Evolutionary conservation across 2,888 invertebrate genomes (phyloP), one percentile per base, ranked within the genome.

Genomic region (Silvanus unidentatus): DNA sequence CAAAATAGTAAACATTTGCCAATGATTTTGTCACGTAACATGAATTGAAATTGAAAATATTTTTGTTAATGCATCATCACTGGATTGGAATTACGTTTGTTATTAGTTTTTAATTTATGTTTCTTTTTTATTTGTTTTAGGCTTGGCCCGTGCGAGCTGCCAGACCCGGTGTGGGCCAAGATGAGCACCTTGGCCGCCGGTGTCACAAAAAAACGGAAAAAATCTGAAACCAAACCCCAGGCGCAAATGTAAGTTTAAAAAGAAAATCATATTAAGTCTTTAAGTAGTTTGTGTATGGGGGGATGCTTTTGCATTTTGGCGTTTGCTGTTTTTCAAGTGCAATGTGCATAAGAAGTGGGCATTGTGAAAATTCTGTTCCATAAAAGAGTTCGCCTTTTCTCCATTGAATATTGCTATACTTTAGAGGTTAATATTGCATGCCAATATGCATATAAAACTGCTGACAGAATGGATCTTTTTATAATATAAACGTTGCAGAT

Each of bases 111-210:
- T n/a, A n/a, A n/a, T n/a, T n/a, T n/a, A n/a, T n/a, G n/a, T n/a
- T n/a, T n/a, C n/a, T n/a, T n/a, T n/a, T n/a, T n/a, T n/a, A 36
- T 48, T 39, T 53, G 65, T 52, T 84, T 83, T 79, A 90, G 90
- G 86, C 84, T 87, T 80, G 86, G 88, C 81, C 87, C 88, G 80
- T 86, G 87, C 86, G 88, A 89, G 78, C 81, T 88, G 78, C 86
- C 83, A 78, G 85, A 85, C 81, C 85, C 86, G 76, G 79, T 81
- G 79, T 84, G 86, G 84, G 81, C 82, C 83, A 86, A 86, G 83
- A 87, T 87, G 86, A 87, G 84, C 80, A 81, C 82, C 77, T 81
- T 79, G 75, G 77, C 79, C 75, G 74, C 77, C 70, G 72, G 72
- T 59, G 76, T 73, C 70, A 75, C 73, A 60, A 79, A 79, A 72